These are phyloP conservation scores for Laticauda colubrina DNA, from an alignment of 2,113 vertebrate genomes.

Conservation along the genomic window DNA sequence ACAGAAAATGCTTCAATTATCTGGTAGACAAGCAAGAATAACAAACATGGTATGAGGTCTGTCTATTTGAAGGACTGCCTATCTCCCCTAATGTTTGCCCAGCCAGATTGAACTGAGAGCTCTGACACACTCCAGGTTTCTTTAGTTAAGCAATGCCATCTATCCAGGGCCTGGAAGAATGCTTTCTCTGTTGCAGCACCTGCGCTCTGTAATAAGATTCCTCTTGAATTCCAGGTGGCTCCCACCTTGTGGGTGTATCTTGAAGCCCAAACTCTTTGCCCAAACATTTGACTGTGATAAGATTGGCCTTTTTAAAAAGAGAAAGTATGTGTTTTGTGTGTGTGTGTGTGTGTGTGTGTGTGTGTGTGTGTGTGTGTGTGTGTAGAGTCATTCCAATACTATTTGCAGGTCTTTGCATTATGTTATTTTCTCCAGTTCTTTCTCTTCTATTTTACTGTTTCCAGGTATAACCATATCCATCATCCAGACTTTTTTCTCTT, in stretches of 20 bases:
- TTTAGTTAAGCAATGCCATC: background rate
- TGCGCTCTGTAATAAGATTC: background rate
- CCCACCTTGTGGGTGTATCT: background rate
- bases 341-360: background rate
- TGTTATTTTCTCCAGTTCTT: too few species aligned
- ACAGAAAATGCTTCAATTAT: background rate
- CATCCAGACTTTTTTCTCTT: too few species aligned
- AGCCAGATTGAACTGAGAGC: background rate
- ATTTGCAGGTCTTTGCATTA: too few species aligned
- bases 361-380: too few species aligned
- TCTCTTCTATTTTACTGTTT: too few species aligned
- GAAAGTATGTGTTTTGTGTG: background rate
- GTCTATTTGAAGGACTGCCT: background rate
- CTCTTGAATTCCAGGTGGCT: background rate
- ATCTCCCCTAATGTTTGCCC: background rate
- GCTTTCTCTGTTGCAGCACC: background rate
- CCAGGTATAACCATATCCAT: too few species aligned
- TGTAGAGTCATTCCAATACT: too few species aligned
- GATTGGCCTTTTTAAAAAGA: background rate
- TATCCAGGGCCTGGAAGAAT: background rate
- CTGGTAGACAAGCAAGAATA: background rate
- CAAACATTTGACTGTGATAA: background rate
- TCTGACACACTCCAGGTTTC: background rate
- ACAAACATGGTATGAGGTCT: background rate
- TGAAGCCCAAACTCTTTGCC: background rate